Evolutionary conservation across 2,113 vertebrate genomes (phyloP), one percentile per base, ranked within the genome.

Genomic region (Corydoras sp.): DNA sequence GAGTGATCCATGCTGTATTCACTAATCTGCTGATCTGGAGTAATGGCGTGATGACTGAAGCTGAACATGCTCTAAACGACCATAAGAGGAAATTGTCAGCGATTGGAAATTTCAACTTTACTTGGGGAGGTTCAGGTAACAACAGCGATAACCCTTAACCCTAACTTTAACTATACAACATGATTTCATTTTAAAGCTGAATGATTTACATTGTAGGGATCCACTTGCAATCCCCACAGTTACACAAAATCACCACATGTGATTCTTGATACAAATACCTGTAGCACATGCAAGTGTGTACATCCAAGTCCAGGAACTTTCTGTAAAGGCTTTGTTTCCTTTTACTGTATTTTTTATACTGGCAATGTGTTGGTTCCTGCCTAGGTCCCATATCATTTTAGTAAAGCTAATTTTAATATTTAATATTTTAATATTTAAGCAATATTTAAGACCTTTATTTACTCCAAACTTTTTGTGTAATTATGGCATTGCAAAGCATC

Each of bases 11-110:
- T 61, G 95, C 97, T 0, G 96, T 99, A 73, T 96, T 98, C 81
- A 98, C 97, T 63, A 98, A 99, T 85, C 87, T 99, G 49, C 90
- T 99, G 10, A 82, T 99, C 73, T 99, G 97, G 97, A 91, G 93
- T 86, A 95, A 92, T 18, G 91, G 95, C 0, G 90, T 98, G 70
- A 87, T 98, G 86, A 90, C 94, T 0, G 97, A 99, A 77, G 93
- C 96, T 0, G 94, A 98, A 76, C 94, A 99, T 79, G 94, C 95
- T 32, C 80, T 98, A 67, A 94, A 92, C 14, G 92, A 94, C 72
- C 95, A 98, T 56, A 92, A 92, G 68, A 94, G 91, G 69, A 88
- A 93, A 50, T 83, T 96, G 6, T 86, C 90, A 58, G 91, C 86
- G 0, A 82, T 95, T 80, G 93, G 93, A 9, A 92, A 91, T n/a